These are phyloP conservation scores for Glossophaga mutica DNA, from an alignment of 2,797 vertebrate genomes.

Conservation along the genomic window DNA sequence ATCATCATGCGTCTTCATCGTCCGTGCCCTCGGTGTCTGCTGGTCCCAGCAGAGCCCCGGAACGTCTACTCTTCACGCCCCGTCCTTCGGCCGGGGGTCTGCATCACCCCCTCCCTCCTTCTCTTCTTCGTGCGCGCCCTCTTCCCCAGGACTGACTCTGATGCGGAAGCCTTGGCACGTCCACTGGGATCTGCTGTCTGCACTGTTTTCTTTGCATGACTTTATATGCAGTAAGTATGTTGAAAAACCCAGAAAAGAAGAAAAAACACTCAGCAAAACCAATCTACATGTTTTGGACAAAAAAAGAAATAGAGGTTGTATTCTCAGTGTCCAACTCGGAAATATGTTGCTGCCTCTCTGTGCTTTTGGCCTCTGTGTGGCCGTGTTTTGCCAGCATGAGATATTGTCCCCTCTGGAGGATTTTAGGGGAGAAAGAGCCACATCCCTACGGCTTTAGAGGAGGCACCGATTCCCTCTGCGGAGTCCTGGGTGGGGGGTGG, in stretches of 20 bases:
- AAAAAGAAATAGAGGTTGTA: slow-evolving; percentile 65
- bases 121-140: slow-evolving; percentile 53
- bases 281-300: slow-evolving; percentile 77
- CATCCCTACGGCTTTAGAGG: slow-evolving; percentile 35
- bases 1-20: not conserved
- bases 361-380: slow-evolving; percentile 62
- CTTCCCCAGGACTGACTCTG: slow-evolving; percentile 63
- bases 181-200: slow-evolving; percentile 76
- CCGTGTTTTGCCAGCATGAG: slow-evolving; percentile 77
- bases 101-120: not conserved
- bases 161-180: slow-evolving; percentile 61
- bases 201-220: slow-evolving; percentile 85
- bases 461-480: slow-evolving; percentile 13
- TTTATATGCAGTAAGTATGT: slow-evolving; percentile 83
- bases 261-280: slow-evolving; percentile 69
- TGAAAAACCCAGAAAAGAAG: slow-evolving; percentile 73
- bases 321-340: slow-evolving; percentile 80
- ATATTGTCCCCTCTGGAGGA: slow-evolving; percentile 77
- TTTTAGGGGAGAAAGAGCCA: slow-evolving; percentile 73
- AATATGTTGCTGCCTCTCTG: slow-evolving; percentile 80
- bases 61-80: not conserved
- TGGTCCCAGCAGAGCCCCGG: not conserved
- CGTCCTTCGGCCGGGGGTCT: not conserved
- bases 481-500: slow-evolving; percentile 5
- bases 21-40: not conserved